Conservation (phyloP, 2,113 vertebrate species). For the Labeo catla region DNA sequence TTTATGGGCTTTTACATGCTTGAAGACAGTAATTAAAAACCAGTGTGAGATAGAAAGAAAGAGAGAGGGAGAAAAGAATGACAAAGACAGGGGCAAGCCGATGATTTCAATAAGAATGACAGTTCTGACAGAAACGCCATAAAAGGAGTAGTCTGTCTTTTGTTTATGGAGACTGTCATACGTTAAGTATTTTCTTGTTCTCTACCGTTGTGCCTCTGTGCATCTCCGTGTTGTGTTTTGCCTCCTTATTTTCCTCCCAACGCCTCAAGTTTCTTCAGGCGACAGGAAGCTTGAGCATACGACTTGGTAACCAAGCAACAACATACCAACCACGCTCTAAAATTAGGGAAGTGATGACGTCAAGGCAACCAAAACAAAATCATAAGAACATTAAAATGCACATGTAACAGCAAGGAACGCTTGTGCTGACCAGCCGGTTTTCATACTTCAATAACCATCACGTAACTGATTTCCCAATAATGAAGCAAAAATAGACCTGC, state of each 20-base stretch:
- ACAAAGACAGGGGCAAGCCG: not conserved
- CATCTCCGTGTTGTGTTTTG: slow-evolving; percentile 23
- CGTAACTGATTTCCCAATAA: not conserved
- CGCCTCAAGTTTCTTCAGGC: slow-evolving; percentile 56
- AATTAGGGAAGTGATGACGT: slow-evolving; percentile 64
- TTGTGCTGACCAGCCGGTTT: slow-evolving; percentile 1
- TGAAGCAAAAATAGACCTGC: slow-evolving; percentile 1
- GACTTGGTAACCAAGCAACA: slow-evolving; percentile 64
- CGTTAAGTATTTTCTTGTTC: not conserved
- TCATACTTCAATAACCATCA: slow-evolving; percentile 9
- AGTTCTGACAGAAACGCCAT: not conserved
- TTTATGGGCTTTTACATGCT: slow-evolving; percentile 41
- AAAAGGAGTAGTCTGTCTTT: slow-evolving; percentile 14
- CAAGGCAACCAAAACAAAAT: slow-evolving; percentile 55
- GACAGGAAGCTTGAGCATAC: slow-evolving; percentile 57
- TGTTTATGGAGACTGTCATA: slow-evolving; percentile 6
- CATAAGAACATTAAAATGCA: slow-evolving; percentile 48
- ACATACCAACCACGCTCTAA: slow-evolving; percentile 57
- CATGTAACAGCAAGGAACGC: slow-evolving; percentile 5
- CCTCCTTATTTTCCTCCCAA: slow-evolving; percentile 51
- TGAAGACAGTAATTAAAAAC: slow-evolving; percentile 57
- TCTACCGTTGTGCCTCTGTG: slow-evolving; percentile 7
- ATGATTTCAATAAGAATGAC: not conserved
- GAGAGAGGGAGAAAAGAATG: not conserved
- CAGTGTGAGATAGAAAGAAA: not conserved